Evolutionary conservation across 2,113 vertebrate genomes (phyloP).

Genomic region (Zosterops borbonicus): DNA sequence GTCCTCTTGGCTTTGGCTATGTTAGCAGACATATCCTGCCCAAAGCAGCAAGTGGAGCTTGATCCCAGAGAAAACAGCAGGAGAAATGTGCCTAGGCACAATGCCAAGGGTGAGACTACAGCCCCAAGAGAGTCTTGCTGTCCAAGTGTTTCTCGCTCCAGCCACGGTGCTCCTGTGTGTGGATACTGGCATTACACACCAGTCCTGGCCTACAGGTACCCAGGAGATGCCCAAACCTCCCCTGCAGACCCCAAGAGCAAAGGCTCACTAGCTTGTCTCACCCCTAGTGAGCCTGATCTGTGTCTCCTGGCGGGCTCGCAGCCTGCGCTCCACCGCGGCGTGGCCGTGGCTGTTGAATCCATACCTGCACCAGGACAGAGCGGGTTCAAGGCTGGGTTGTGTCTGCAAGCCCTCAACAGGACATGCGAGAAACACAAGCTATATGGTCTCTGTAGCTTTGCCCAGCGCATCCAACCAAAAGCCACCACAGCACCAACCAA

Average conservation of each 20-base stretch:
- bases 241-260: neutral
- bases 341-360: conserved; percentile 96
- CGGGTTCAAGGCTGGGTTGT: neutral
- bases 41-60: neutral
- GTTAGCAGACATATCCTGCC: neutral
- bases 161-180: neutral
- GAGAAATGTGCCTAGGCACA: neutral
- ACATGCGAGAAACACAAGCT: rapidly evolving
- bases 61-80: neutral
- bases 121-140: neutral
- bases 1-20: neutral
- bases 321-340: conserved; percentile 74
- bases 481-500: too few species aligned
- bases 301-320: conserved; percentile 75
- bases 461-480: neutral
- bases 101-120: neutral
- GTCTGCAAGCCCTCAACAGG: neutral
- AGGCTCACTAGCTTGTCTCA: conserved; percentile 39
- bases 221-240: neutral
- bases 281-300: conserved; percentile 82
- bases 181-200: neutral
- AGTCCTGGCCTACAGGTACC: neutral
- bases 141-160: rapidly evolving
- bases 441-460: rapidly evolving
- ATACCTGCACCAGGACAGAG: conserved; percentile 75